Evolutionary conservation across 2,888 invertebrate genomes (phyloP), one percentile per base, ranked within the genome.

Genomic region (Ophion costatus): DNA sequence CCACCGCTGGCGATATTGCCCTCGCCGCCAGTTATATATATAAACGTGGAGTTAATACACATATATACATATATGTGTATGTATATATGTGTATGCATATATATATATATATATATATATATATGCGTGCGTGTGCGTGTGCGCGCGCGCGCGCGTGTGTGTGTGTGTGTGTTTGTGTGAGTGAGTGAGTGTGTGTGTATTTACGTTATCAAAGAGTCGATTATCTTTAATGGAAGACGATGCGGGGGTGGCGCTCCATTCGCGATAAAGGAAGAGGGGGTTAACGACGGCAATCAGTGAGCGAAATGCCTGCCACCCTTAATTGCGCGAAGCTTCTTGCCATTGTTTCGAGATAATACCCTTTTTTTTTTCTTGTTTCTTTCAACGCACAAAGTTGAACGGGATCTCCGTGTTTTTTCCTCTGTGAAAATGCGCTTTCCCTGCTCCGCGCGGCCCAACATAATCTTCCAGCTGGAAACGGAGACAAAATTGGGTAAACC

Each of bases 151-250:
- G n/a, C n/a, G n/a, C n/a, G n/a, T n/a, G n/a, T n/a, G n/a, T n/a
- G n/a, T n/a, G n/a, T n/a, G n/a, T n/a, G n/a, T n/a, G n/a, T n/a
- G n/a, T n/a, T n/a, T n/a, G n/a, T n/a, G n/a, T n/a, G n/a, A n/a
- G n/a, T n/a, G n/a, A n/a, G n/a, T n/a, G n/a, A n/a, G n/a, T n/a
- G n/a, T n/a, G n/a, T n/a, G n/a, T n/a, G 5, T 14, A 56, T 45
- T 29, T 24, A 51, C 3, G n/a, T 22, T 14, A 45, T 51, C 22
- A 42, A 51, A 70, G 70, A 56, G 56, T 56, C 74, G 63, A 66
- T 71, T 70, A 85, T 85, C 70, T 85, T 82, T 85, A 79, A 85
- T 82, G 82, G 79, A 85, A 80, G 71, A 38, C 57, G 77, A 45
- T 64, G 63, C 64, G 1, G 61, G 24, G 66, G 24, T 63, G 51